Evolutionary conservation across 2,888 invertebrate genomes (phyloP), one percentile per base, ranked within the genome.

Genomic region (Sarcophaga subvicina): DNA sequence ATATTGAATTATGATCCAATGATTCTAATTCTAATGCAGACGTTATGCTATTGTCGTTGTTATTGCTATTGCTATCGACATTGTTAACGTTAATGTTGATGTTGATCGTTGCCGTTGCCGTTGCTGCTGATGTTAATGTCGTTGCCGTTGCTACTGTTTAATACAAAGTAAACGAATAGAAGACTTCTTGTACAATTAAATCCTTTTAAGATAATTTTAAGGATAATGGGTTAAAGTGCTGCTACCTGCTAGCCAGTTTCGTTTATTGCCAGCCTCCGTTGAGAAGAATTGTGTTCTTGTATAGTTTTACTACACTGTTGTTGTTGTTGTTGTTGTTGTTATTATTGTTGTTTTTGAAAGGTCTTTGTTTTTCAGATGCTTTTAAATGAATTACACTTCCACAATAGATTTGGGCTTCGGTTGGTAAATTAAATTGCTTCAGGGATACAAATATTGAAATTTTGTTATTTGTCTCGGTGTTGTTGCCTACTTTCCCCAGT

Each of bases 171-270:
- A 54, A 73, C 62, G 22, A 78, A n/a, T 62, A 73, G 12, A 83
- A 83, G 66, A 72, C 71, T 71, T 83, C 49, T 83, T 78, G 78
- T 64, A 62, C 47, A 87, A 79, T 87, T 87, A 70, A 81, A 87
- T 72, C 37, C 78, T 72, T 79, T 64, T 82, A 67, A 81, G 64
- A 84, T 82, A 49, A 66, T 80, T 86, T 45, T 80, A 75, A 76
- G 49, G 69, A 77, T 72, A 81, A 70, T 73, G 69, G 80, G 67
- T 64, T 63, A 66, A 82, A 64, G 27, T 54, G 22, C n/a, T 70
- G 22, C 49, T 76, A 75, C 80, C 79, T 80, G 75, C 60, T n/a
- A 14, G 14, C 5, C 64, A 37, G 67, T 37, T 37, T 10, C 37
- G 37, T 37, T 37, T 37, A 37, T 37, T 37, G 8, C 47, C 12